A percentile compares a stretch with the other conserved stretches of the same genome.
These are phyloP conservation scores for Eupithecia inturbata DNA, from an alignment of 2,888 invertebrate species.

Conservation along the genomic window DNA sequence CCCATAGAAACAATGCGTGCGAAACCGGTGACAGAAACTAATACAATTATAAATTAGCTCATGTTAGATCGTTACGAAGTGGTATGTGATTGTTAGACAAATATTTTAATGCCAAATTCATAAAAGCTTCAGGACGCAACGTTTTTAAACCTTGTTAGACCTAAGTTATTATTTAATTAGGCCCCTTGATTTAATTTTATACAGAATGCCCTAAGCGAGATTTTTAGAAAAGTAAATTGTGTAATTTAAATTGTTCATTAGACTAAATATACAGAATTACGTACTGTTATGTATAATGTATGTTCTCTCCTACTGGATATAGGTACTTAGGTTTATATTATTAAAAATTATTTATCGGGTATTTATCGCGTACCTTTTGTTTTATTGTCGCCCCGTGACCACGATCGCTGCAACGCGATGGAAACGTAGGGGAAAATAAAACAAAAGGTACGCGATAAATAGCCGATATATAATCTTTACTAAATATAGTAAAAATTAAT, in stretches of 20 bases:
- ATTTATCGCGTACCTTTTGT: no score
- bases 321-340: no score
- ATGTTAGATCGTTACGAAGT: neutral
- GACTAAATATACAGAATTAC: neutral
- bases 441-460: no score
- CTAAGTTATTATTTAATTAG: neutral
- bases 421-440: no score
- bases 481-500: no score
- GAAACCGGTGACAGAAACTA: no score
- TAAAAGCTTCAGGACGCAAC: neutral
- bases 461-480: no score
- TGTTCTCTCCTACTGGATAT: neutral
- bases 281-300: neutral
- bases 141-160: constrained; percentile 1
- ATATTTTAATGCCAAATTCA: neutral
- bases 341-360: no score
- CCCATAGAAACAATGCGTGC: no score
- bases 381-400: no score
- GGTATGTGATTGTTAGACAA: neutral
- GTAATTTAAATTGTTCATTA: neutral
- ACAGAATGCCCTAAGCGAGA: neutral
- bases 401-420: no score
- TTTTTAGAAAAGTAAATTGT: neutral
- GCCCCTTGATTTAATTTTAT: neutral
- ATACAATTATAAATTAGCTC: neutral